Conservation (phyloP, 2,888 invertebrate species). For the Ceratothoa steindachneri region DNA sequence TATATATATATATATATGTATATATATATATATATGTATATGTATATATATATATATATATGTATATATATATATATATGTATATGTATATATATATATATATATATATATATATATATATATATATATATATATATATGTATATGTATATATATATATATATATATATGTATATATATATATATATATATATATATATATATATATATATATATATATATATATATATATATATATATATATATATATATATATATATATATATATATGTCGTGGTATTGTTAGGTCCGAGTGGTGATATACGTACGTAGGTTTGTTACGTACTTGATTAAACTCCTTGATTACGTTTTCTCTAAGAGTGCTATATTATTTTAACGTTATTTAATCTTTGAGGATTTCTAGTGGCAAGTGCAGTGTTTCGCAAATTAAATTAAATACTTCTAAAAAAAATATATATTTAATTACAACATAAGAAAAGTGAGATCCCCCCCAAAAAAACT, state of each 20-base stretch:
- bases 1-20: background rate
- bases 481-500: too few species aligned
- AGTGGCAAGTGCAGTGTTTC: too few species aligned
- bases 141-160: background rate
- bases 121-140: background rate
- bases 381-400: too few species aligned
- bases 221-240: background rate
- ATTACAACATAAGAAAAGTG: too few species aligned
- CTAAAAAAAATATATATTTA: too few species aligned
- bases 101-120: background rate
- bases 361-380: too few species aligned
- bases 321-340: too few species aligned
- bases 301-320: too few species aligned
- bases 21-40: background rate
- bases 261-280: background rate
- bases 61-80: background rate
- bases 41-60: background rate
- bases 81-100: background rate
- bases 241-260: background rate
- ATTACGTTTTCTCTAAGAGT: too few species aligned
- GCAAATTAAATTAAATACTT: too few species aligned
- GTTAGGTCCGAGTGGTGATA: too few species aligned
- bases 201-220: background rate
- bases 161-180: background rate
- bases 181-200: background rate